Evolutionary conservation across 2,888 invertebrate genomes (phyloP), one percentile per base, ranked within the genome.

Genomic region (Adelognathus sp.): DNA sequence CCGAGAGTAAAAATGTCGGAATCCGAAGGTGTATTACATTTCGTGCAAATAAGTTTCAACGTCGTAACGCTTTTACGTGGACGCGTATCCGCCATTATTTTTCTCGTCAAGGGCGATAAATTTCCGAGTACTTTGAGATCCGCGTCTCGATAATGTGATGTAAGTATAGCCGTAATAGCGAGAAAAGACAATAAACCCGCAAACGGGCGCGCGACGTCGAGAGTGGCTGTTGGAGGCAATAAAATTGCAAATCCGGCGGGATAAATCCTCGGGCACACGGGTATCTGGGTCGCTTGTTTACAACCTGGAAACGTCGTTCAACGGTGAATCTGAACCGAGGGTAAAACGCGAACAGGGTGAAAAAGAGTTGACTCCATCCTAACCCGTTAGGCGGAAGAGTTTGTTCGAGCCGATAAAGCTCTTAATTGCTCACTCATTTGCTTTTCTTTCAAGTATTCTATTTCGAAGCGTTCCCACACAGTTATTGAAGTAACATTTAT

Each of bases 231-330:
- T 64, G 4, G 50, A 21, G 63, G 79, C 73, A 76, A 81, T 81
- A 81, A 81, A 81, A 79, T 76, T 79, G 81, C 73, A 76, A 79
- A 81, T 81, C 60, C 72, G 63, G 73, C 58, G 73, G 61, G 73
- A 81, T 76, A 60, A 77, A 73, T 76, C 72, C 61, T 39, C 56
- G n/a, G n/a, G n/a, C n/a, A 39, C 36, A 18, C 33, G 31, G 56
- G 63, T 75, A 81, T 81, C 73, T 72, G 44, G 79, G 73, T 76
- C 73, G 66, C 70, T 79, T 70, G 73, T 69, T 76, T 81, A 66
- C 76, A 61, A 36, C 46, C 60, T 60, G 66, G 70, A 71, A 71
- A 71, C 58, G 64, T 71, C 70, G 73, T 81, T 79, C 70, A 69
- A 70, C 67, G 41, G 50, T n/a, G 67, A 74, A 52, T 74, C 60